phyloP scores from a whole-genome alignment of 2,113 vertebrate species.

The Mobula hypostoma region DNA sequence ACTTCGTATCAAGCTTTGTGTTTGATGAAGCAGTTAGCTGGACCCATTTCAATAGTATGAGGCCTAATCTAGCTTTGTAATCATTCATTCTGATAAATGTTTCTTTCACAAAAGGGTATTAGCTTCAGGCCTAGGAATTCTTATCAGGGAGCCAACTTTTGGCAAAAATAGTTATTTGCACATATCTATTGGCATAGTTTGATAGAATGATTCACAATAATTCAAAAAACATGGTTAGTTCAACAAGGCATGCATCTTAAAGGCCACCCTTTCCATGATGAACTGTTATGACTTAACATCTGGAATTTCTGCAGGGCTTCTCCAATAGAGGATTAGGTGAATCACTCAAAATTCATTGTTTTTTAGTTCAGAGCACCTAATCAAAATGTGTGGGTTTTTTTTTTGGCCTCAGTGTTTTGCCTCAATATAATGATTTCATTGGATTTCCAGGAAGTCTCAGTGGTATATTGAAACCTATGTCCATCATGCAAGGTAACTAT shows the following conservation, averaged over 20 bases:
- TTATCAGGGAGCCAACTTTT: constrained; percentile 41
- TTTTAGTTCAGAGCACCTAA: background rate
- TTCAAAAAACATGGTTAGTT: constrained; percentile 40
- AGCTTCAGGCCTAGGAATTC: constrained; percentile 40
- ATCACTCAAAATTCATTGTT: background rate
- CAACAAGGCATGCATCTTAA: constrained; percentile 39
- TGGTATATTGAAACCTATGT: background rate
- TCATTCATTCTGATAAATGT: constrained; percentile 43
- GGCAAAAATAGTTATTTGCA: constrained; percentile 42
- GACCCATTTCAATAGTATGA: constrained; percentile 25
- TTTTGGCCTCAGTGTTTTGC: too few species aligned
- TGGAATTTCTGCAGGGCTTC: background rate
- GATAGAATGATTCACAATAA: constrained; percentile 44
- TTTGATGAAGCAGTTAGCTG: constrained; percentile 16
- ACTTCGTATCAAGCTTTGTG: background rate
- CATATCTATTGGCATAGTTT: constrained; percentile 40
- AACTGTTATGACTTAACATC: background rate
- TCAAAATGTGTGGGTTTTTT: background rate
- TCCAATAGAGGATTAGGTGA: background rate
- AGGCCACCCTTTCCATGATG: background rate
- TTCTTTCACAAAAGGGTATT: constrained; percentile 43
- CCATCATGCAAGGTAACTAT: background rate
- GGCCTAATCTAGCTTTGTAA: constrained; percentile 43
- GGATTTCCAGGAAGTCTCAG: background rate
- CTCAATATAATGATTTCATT: background rate